A percentile compares a stretch with the other conserved stretches of the same genome.
Conservation (phyloP, 2,113 vertebrate species). For the Rhadina sibilatrix region DNA sequence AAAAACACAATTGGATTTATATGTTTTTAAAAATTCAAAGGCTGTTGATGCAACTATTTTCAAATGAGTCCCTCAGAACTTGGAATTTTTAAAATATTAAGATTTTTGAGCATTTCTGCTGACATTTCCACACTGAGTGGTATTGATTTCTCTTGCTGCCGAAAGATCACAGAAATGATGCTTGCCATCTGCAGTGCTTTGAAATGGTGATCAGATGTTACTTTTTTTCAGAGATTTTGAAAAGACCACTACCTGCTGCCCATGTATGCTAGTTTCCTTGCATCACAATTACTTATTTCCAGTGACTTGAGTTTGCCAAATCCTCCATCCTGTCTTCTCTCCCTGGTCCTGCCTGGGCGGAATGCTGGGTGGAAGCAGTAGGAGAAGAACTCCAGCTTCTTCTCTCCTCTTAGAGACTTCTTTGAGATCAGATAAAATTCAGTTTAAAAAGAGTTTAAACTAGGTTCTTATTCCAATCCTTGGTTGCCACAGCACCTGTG, state of each 20-base stretch:
- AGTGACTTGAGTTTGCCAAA: background rate
- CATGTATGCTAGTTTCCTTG: fast-evolving
- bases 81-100: background rate
- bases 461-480: background rate
- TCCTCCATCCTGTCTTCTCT: background rate
- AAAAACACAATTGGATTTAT: background rate
- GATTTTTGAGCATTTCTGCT: background rate
- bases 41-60: background rate
- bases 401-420: background rate
- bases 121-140: background rate
- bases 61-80: background rate
- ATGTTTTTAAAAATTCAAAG: background rate
- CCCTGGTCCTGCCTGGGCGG: background rate
- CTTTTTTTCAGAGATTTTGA: background rate
- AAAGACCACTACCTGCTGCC: background rate
- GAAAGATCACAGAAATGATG: background rate
- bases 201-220: background rate
- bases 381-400: background rate
- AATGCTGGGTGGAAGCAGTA: background rate
- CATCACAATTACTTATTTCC: background rate
- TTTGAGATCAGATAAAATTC: background rate
- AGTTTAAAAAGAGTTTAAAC: background rate
- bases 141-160: background rate
- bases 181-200: background rate
- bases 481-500: background rate